phyloP scores from a whole-genome alignment of 2,797 vertebrate species.

The Lithobates pipiens region DNA sequence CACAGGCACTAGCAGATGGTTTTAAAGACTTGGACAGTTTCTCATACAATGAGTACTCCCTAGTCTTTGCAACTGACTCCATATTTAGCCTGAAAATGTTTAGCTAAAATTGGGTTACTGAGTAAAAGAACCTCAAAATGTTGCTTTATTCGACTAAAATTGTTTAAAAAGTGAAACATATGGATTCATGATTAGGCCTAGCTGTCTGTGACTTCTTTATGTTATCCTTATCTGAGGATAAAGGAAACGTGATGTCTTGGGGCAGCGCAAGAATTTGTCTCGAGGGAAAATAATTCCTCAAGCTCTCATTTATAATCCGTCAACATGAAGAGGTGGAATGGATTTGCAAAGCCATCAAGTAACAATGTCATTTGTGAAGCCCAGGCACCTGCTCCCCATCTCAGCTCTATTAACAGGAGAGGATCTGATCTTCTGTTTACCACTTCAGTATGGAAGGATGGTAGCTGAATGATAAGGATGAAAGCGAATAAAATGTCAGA shows the following conservation, averaged over 20 bases:
- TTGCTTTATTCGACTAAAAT: neutral
- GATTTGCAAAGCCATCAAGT: conserved; percentile 38
- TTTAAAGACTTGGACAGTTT: neutral
- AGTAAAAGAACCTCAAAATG: neutral
- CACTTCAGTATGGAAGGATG: neutral
- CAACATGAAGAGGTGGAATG: conserved; percentile 7
- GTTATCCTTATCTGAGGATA: neutral
- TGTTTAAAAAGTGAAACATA: conserved; percentile 1
- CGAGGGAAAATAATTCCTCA: conserved; percentile 30
- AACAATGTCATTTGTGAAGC: conserved; percentile 16
- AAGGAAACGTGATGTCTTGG: conserved; percentile 20
- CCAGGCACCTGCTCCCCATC: conserved; percentile 27
- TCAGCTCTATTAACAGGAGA: conserved; percentile 17
- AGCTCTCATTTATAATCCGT: conserved; percentile 34
- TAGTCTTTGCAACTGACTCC: conserved; percentile 15
- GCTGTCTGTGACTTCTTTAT: neutral
- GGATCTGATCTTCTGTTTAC: conserved; percentile 18
- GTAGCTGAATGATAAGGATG: neutral
- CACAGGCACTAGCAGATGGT: conserved; percentile 26
- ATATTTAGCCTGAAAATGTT: neutral
- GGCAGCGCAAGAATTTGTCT: conserved; percentile 8
- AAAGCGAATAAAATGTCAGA: conserved; percentile 5
- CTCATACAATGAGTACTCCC: conserved; percentile 13
- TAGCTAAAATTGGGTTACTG: conserved; percentile 2
- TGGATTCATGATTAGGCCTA: conserved; percentile 9